These are phyloP conservation scores for Tachuris rubrigastra DNA, from an alignment of 2,113 vertebrate genomes.

Conservation along the genomic window DNA sequence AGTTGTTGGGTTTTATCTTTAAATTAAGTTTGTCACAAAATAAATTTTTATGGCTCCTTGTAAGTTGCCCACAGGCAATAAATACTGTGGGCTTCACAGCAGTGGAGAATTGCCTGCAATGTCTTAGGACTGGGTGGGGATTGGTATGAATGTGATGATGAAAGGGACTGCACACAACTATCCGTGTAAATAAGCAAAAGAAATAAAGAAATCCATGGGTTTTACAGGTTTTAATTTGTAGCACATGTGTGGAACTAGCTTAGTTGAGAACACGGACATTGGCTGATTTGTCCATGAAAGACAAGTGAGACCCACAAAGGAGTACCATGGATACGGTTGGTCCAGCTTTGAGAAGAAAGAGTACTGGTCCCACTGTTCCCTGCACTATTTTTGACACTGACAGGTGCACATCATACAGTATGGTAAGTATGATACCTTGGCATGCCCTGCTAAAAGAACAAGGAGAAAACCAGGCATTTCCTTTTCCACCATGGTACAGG, in stretches of 20 bases:
- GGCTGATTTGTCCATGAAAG: neutral
- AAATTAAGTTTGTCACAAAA: neutral
- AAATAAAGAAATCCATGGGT: neutral
- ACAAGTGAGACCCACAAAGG: neutral
- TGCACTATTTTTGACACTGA: neutral
- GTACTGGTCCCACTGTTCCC: neutral
- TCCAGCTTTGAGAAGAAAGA: neutral
- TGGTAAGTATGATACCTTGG: accelerated
- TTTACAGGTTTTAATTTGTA: neutral
- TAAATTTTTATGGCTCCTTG: neutral
- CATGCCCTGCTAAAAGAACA: neutral
- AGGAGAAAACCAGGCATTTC: neutral
- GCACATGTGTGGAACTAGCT: neutral
- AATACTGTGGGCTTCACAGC: neutral
- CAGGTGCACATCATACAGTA: neutral
- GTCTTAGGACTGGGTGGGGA: neutral
- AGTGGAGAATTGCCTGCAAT: neutral
- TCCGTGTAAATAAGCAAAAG: neutral
- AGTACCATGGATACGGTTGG: neutral
- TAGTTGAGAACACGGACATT: neutral
- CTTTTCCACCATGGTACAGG: neutral
- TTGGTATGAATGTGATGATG: neutral
- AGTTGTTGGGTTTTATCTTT: neutral
- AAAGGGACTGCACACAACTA: neutral
- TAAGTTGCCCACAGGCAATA: neutral